Evolutionary conservation across 2,797 vertebrate species (phyloP).

Genomic region (Hypotaenidia philippensis): DNA sequence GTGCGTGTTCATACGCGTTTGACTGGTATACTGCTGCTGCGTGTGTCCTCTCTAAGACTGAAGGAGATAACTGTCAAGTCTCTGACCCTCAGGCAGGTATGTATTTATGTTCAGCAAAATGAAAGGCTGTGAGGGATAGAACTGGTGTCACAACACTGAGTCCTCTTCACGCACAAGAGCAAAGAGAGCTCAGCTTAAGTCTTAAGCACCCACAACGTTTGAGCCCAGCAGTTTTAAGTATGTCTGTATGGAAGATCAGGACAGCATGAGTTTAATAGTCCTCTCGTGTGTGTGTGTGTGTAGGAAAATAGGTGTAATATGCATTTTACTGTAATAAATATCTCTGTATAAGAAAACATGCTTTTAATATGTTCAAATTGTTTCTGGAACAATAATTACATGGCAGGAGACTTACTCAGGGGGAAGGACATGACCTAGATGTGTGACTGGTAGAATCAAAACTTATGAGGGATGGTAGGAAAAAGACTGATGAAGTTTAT

Average conservation of each 20-base stretch:
- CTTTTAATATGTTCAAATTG: neutral
- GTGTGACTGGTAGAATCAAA: neutral
- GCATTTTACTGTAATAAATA: neutral
- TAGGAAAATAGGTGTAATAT: neutral
- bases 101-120: constrained; percentile 11
- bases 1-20: constrained; percentile 87
- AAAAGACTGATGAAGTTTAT: neutral
- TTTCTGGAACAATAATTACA: neutral
- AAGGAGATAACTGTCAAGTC: constrained; percentile 92
- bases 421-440: neutral
- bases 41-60: constrained; percentile 88
- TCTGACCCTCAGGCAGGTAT: constrained; percentile 90
- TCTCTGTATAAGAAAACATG: neutral
- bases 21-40: constrained; percentile 94
- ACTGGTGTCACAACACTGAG: neutral
- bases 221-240: neutral
- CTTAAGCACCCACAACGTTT: neutral
- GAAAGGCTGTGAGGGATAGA: neutral
- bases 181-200: neutral
- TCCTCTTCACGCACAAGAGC: neutral
- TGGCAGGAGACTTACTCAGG: neutral
- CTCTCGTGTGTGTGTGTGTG: too few relatives aligned
- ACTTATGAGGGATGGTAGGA: neutral
- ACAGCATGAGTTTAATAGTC: neutral
- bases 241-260: accelerated